A percentile compares a stretch with the other conserved stretches of the same genome.
These are phyloP conservation scores for Tamandua tetradactyla DNA, from an alignment of 2,797 vertebrate genomes.

Conservation along the genomic window DNA sequence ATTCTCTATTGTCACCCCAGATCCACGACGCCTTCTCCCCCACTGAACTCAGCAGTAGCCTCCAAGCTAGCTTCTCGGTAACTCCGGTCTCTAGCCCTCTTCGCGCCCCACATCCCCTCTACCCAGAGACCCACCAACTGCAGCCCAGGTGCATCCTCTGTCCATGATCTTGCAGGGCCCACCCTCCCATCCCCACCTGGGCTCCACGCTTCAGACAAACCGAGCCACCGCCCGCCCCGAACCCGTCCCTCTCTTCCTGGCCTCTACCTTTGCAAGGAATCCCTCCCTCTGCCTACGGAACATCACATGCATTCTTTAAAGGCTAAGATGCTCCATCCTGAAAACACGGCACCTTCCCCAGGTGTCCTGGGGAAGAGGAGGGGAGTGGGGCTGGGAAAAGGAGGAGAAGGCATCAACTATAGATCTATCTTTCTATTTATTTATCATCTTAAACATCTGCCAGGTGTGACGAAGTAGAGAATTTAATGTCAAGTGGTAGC, in stretches of 20 bases:
- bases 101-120: not conserved
- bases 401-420: not conserved
- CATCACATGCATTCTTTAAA: not conserved
- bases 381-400: no score
- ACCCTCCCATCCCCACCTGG: no score
- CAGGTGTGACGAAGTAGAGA: not conserved
- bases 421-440: no score
- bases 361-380: not conserved
- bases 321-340: not conserved
- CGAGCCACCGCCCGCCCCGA: not conserved
- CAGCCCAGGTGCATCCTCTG: no score
- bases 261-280: not conserved
- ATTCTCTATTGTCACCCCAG: no score
- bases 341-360: not conserved
- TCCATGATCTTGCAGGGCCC: not conserved
- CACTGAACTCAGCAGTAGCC: no score
- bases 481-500: not conserved
- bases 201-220: not conserved
- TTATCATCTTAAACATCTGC: not conserved
- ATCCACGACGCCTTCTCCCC: not conserved
- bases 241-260: not conserved
- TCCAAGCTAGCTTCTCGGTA: not conserved
- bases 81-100: not conserved
- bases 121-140: not conserved
- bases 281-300: not conserved